A percentile compares a stretch with the other conserved stretches of the same genome.
Evolutionary conservation across 2,888 invertebrate genomes (phyloP).

Genomic region (Deladenus siricidicola): DNA sequence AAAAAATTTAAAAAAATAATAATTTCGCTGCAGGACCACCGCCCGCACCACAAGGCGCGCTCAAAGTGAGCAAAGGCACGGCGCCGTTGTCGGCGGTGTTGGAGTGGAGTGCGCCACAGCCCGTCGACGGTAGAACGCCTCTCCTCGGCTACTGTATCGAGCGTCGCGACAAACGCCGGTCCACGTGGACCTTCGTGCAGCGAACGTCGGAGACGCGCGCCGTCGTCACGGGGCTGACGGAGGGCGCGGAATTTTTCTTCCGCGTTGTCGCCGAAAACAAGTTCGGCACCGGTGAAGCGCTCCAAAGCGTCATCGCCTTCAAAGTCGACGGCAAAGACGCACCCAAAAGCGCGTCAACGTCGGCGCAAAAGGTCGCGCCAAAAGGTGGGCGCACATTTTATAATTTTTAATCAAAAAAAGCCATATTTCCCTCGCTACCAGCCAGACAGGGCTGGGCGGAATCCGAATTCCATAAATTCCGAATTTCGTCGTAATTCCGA

Average conservation of each 20-base stretch:
- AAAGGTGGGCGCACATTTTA: too few species aligned
- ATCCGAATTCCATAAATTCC: too few species aligned
- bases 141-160: conserved; percentile 7
- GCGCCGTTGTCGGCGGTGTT: background rate
- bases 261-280: conserved; percentile 80
- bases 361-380: too few species aligned
- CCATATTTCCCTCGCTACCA: too few species aligned
- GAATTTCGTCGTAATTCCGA: too few species aligned
- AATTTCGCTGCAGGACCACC: too few species aligned
- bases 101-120: background rate
- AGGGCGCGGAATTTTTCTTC: conserved; percentile 88
- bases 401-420: background rate
- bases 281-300: conserved; percentile 58
- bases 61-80: background rate
- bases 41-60: background rate
- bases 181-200: conserved; percentile 30
- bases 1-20: too few species aligned
- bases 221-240: conserved; percentile 10
- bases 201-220: conserved; percentile 29
- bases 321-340: too few species aligned
- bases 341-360: too few species aligned
- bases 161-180: conserved; percentile 10
- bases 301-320: conserved; percentile 43
- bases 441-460: too few species aligned
- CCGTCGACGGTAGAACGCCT: background rate